Base-by-base conservation (phyloP, 2,888 invertebrate species). In the Drosophila bunnanda region DNA sequence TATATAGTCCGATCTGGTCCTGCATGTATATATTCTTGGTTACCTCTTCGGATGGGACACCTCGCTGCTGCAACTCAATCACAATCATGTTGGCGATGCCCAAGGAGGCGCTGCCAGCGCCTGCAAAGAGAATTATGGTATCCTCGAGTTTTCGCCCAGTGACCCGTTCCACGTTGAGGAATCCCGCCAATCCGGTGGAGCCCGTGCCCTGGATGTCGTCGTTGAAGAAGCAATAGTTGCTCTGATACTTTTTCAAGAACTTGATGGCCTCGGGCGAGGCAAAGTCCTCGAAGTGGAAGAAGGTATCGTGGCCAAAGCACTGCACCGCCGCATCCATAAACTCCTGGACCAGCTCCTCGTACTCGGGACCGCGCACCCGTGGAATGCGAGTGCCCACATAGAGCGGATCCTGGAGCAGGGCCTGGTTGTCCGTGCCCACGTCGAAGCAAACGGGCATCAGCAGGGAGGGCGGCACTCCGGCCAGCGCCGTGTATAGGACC, bases 231-330 rank as follows among this genome's bases (percentile, higher is more conserved):
- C 59, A 52, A 25, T 25, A 43, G 0, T 6, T 8, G 4, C 17
- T 2, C 32, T 52, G 55, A 43, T 74, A 74, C 25, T 60, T 76
- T 0, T 56, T 4, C 59, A 74, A 4, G 13, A 74, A 68, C 46
- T 34, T 69, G 15, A 76, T 48, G 0, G 80, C 80, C 36, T 80
- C 54, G 5, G 69, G 67, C 0, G 83, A 74, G 34, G 68, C 44
- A 44, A 80, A 80, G 53, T 80, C 83, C 41, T 80, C 80, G 15
- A 83, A 83, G 22, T 78, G 78, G 20, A 78, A 59, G n/a, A 71
- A 55, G 7, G 50, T 57, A 0, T 59, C n/a, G 4, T n/a, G 2
- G 0, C 77, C 77, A 10, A 15, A 78, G 28, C 52, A 17, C 1
- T 50, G 9, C 1, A 60, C 43, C 4, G 25, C 46, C 3, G 75